Evolutionary conservation across 2,888 invertebrate genomes (phyloP), one percentile per base, ranked within the genome.

Genomic region (Hemaris fuciformis): DNA sequence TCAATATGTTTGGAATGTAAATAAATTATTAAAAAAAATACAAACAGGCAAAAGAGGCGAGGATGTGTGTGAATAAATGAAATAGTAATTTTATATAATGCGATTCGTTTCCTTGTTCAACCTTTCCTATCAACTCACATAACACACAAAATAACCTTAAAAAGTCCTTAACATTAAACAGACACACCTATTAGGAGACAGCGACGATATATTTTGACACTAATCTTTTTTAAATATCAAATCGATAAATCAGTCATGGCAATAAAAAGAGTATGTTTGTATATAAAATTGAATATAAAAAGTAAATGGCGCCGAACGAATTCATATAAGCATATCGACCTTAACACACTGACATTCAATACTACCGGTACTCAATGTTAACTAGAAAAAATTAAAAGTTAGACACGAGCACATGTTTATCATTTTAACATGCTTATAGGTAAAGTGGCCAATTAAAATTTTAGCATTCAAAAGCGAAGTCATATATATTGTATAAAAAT

Each of bases 31-130:
- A 77, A 83, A 80, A 81, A 79, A 80, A 75, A 74, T 45, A 27
- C 57, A 81, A 79, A 85, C 81, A 84, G 81, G 81, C 82, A 85
- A 87, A 76, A 83, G 82, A 77, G 83, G 87, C 86, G 90, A 89
- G 90, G 89, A 89, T 89, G 91, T 84, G 83, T 81, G 91, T 88
- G 88, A 91, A 91, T 91, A 91, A 90, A 91, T 87, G 88, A 85
- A 73, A 84, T 79, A 79, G 76, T 81, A 80, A 81, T 68, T 80
- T 79, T 70, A 72, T 67, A 64, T 57, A 60, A 46, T 7, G 34
- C 31, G 31, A 68, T 62, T 63, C n/a, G 57, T 57, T 57, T 53
- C 25, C 25, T 48, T 60, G 13, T 18, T 18, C 23, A 3, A 53
- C 34, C 23, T n/a, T 38, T 23, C 23, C 6, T 10, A 38, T 18